A percentile compares a stretch with the other conserved stretches of the same genome.
phyloP scores from a whole-genome alignment of 1,140 invertebrate species.

The Oscheius sp. region DNA sequence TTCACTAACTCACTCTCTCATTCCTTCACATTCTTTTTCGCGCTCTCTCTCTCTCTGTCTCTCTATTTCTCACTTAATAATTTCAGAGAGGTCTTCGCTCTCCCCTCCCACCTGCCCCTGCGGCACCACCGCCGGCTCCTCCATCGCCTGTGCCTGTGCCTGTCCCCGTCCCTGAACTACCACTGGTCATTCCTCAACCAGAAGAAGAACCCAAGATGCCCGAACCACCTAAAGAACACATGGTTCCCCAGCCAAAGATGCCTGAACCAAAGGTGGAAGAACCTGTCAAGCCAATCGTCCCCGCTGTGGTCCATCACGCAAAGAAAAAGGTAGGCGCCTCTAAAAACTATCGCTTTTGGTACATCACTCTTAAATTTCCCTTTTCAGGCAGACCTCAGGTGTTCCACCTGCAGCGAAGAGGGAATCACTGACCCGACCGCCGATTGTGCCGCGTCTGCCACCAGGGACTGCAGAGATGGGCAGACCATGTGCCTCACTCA shows the following conservation, averaged over 20 bases:
- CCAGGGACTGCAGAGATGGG: slow-evolving; percentile 6
- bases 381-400: background rate
- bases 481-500: slow-evolving; percentile 24
- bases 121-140: background rate
- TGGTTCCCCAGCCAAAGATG: background rate
- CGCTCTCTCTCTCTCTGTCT: background rate
- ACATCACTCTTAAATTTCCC: too few species aligned
- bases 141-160: background rate
- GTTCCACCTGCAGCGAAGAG: slow-evolving; percentile 8
- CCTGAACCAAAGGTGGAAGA: background rate
- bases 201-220: background rate
- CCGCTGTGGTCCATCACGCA: background rate
- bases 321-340: background rate
- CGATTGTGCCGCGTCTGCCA: slow-evolving; percentile 10
- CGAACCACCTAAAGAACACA: background rate
- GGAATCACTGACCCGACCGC: slow-evolving; percentile 28
- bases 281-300: background rate
- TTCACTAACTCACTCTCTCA: too few species aligned
- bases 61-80: background rate
- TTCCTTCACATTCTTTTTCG: slow-evolving; percentile 5
- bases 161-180: background rate
- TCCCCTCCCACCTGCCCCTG: background rate
- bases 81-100: background rate
- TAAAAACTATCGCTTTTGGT: too few species aligned
- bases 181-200: background rate